Evolutionary conservation across 2,888 invertebrate genomes (phyloP).

Genomic region (Eupithecia centaureata): DNA sequence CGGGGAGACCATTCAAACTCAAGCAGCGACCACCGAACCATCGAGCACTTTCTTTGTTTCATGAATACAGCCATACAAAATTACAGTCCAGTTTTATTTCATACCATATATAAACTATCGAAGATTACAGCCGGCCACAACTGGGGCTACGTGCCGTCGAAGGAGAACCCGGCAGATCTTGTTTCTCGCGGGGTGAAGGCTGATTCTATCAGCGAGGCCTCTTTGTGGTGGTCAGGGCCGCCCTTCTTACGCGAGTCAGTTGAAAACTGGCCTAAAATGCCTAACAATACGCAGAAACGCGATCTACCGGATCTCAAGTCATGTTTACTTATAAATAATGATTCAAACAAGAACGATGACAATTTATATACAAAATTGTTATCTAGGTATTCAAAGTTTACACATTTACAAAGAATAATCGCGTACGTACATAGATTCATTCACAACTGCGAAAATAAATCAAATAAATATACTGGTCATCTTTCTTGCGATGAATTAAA

Average conservation of each 20-base stretch:
- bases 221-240: slow-evolving; percentile 44
- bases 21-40: no score
- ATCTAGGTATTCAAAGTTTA: no score
- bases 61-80: no score
- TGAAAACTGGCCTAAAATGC: background rate
- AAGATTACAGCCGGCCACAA: no score
- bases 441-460: slow-evolving; percentile 13
- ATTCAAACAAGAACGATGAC: no score
- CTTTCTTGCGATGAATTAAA: slow-evolving; percentile 21
- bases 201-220: slow-evolving; percentile 30
- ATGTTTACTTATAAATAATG: background rate
- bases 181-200: slow-evolving; percentile 43
- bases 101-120: no score
- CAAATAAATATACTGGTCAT: slow-evolving; percentile 12
- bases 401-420: background rate
- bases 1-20: no score
- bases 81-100: no score
- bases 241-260: background rate
- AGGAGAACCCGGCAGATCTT: slow-evolving; percentile 46
- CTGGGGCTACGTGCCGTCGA: slow-evolving; percentile 45
- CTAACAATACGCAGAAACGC: background rate
- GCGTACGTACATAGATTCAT: background rate
- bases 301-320: slow-evolving; percentile 14
- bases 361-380: no score
- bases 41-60: no score